Conservation (phyloP, 1,140 invertebrate species). For the Pararge aegeria region DNA sequence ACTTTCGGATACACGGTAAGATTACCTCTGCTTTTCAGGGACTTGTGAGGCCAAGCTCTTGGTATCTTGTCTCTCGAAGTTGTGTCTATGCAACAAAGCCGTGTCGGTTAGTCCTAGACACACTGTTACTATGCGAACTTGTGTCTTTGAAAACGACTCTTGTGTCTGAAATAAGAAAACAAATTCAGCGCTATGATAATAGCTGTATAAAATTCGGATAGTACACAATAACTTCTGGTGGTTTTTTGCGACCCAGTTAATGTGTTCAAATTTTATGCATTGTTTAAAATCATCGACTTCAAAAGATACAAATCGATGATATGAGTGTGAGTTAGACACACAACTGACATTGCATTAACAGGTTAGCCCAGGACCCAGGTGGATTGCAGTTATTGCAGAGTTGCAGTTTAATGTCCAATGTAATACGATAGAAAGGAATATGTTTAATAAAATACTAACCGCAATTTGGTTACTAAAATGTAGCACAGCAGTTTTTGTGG, state of each 20-base stretch:
- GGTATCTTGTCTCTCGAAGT: constrained; percentile 42
- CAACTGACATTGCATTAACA: no score
- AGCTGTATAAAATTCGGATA: no score
- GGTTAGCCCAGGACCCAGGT: no score
- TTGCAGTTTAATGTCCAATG: no score
- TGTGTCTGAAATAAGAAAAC: constrained; percentile 48
- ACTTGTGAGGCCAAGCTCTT: constrained; percentile 36
- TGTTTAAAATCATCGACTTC: no score
- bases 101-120: constrained; percentile 78
- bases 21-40: constrained; percentile 58
- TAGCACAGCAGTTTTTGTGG: constrained; percentile 81
- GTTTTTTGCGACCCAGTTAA: no score
- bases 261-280: no score
- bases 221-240: no score
- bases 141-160: constrained; percentile 45
- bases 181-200: background rate
- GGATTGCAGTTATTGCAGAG: no score
- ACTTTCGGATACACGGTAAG: background rate
- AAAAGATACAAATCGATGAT: no score
- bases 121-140: constrained; percentile 70
- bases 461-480: constrained; percentile 79
- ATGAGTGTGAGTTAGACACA: no score
- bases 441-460: constrained; percentile 42
- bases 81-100: constrained; percentile 52
- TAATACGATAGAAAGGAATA: no score